Percentiles rank a stretch among this genome's conserved stretches.
Conservation (phyloP, 2,888 invertebrate genomes). For the Nesidiocoris tenuis region DNA sequence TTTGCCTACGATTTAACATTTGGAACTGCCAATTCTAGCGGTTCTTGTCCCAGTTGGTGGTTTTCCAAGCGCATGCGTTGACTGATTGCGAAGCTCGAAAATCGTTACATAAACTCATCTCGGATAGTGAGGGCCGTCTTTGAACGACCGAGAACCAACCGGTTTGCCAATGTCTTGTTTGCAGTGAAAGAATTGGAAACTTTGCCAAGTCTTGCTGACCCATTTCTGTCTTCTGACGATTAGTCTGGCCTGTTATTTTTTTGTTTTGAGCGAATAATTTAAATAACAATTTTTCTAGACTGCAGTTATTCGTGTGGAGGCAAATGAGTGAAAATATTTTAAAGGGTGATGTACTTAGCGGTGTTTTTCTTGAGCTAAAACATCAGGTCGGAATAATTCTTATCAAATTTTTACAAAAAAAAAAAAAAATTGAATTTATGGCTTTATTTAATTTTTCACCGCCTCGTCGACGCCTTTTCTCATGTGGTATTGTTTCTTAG, state of each 20-base stretch:
- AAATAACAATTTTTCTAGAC: too few species aligned
- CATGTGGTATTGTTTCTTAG: conserved; percentile 11
- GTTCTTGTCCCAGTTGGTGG: too few species aligned
- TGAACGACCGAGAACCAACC: background rate
- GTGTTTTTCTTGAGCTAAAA: too few species aligned
- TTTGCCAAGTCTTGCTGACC: background rate
- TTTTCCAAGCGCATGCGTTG: too few species aligned
- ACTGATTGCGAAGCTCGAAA: background rate
- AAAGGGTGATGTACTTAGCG: too few species aligned
- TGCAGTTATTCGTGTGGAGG: background rate
- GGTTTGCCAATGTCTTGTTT: background rate
- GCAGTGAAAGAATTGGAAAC: background rate
- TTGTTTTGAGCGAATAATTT: background rate
- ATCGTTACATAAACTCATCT: background rate
- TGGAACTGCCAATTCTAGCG: too few species aligned
- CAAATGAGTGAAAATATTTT: too few species aligned
- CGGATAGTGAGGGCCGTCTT: background rate
- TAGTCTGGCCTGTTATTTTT: background rate
- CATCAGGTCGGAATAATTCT: too few species aligned
- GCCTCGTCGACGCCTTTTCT: background rate
- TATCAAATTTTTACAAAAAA: too few species aligned
- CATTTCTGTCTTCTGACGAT: background rate
- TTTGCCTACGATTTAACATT: too few species aligned
- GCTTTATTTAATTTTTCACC: background rate
- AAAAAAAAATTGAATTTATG: background rate